Base-by-base conservation (phyloP, 2,888 invertebrate genomes). In the Noctua pronuba region DNA sequence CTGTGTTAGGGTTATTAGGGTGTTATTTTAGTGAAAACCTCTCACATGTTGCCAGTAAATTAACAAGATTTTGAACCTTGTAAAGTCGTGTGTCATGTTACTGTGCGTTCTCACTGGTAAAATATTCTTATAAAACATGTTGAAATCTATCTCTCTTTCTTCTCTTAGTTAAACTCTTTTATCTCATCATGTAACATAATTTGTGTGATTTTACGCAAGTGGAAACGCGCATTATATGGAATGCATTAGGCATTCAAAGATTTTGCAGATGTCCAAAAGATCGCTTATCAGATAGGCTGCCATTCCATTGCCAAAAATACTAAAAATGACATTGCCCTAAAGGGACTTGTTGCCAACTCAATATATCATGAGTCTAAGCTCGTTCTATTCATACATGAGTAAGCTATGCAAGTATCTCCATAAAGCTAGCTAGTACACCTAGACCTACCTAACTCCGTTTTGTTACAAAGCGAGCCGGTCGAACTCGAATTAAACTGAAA, bases 401-500 rank as follows among this genome's bases (percentile, higher is more conserved):
- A 28, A 67, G 2, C 24, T 41, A 21, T 28, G 24, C 13, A 58
- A 64, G 49, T 70, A 55, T 21, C 24, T 38, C 31, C n/a, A 35
- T n/a, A 31, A 8, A n/a, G 7, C 38, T 21, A 38, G 3, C 10
- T 13, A 67, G 28, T 18, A 24, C 11, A 62, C 21, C 28, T 28
- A 52, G 16, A 24, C 28, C n/a, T 35, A 18, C 38, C 55, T 11
- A 69, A 16, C 58, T n/a, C 18, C 41, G 49, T 78, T 77, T 41
- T 52, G 66, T 84, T 60, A 80, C 85, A 84, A 82, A 82, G 82
- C 85, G 60, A 73, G 52, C 52, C 38, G 35, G 69, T 73, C 72
- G 86, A 82, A 77, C 58, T 72, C 44, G 74, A 79, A 77, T 85
- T 79, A 67, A 72, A 73, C 31, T 74, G 83, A 77, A 86, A 80